Base-by-base conservation (phyloP, 2,113 vertebrate species). In the Periophthalmus modestus region DNA sequence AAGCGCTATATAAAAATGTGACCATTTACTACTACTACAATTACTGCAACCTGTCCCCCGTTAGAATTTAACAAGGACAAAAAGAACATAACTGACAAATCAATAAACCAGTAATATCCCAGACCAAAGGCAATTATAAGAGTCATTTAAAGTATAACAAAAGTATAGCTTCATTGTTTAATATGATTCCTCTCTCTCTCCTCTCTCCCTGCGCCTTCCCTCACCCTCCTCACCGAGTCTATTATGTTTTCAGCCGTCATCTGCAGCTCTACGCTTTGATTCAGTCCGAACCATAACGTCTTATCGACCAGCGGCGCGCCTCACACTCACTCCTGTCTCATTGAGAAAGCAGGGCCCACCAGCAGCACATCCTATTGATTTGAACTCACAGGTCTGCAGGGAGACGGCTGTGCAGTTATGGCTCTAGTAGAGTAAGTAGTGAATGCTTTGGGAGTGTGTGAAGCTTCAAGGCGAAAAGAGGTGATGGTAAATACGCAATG, bases 171-270 rank as follows among this genome's bases (percentile, higher is more conserved):
- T 58, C 0, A n/a, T 5, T 58, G 55, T 58, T 24, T 69, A 59
- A 82, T 59, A 68, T 72, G 46, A 9, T 65, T 46, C 73, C 63
- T 61, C 55, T 76, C 83, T 74, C 73, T 72, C 0, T 18, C 11
- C 59, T 72, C 67, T 50, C 54, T 48, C 57, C 76, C 74, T 82
- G 81, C 83, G 85, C 85, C 82, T 85, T 83, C 79, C 59, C 2
- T 87, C 76, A 75, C 84, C 79, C 58, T 73, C 74, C 79, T 88
- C 77, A 79, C 75, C 82, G 81, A 87, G 72, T 85, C 82, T 80
- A 90, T 90, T 90, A 90, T 85, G 86, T 88, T 88, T 85, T 82
- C 74, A 87, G 82, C 81, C 82, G 82, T 86, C 87, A 69, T 58
- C 79, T 71, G 1, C 68, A 43, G 77, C 62, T 81, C 77, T 81